Conservation (phyloP, 2,888 invertebrate species). For the Himalopsyche tibetana region DNA sequence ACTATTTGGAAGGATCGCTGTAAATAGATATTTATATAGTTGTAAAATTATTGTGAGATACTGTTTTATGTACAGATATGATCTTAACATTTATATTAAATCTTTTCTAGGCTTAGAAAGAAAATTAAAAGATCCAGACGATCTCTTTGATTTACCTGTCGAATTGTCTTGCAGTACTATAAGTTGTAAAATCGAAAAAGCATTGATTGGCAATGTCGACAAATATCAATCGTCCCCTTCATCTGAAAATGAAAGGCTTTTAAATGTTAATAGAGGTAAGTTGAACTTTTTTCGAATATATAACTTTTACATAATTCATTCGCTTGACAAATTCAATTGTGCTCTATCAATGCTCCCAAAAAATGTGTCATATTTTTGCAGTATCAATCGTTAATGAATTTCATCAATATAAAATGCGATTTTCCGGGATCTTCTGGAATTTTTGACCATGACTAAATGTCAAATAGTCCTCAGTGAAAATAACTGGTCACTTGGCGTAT, state of each 20-base stretch:
- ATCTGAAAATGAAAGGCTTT: conserved; percentile 1
- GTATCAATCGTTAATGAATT: too few species aligned
- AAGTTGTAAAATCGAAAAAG: conserved; percentile 78
- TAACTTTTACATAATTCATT: neutral
- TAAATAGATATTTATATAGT: too few species aligned
- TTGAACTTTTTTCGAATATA: neutral
- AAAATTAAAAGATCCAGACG: conserved; percentile 84
- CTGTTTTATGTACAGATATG: too few species aligned
- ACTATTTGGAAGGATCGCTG: too few species aligned
- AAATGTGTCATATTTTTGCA: neutral
- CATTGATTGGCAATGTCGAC: conserved; percentile 77
- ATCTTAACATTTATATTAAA: neutral
- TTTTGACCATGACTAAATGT: too few species aligned
- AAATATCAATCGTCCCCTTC: conserved; percentile 70
- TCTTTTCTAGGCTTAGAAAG: conserved; percentile 78
- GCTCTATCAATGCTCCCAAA: neutral
- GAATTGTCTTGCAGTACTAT: conserved; percentile 80
- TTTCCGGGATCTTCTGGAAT: too few species aligned
- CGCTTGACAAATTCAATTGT: neutral
- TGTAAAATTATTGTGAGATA: too few species aligned
- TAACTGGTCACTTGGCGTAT: too few species aligned
- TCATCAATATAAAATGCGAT: too few species aligned
- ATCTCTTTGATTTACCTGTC: conserved; percentile 88
- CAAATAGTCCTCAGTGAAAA: too few species aligned
- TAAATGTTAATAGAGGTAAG: conserved; percentile 44